Percentiles rank a stretch among this genome's conserved stretches.
phyloP scores from a whole-genome alignment of 2,113 vertebrate genomes.

The Pachyramphus minor region DNA sequence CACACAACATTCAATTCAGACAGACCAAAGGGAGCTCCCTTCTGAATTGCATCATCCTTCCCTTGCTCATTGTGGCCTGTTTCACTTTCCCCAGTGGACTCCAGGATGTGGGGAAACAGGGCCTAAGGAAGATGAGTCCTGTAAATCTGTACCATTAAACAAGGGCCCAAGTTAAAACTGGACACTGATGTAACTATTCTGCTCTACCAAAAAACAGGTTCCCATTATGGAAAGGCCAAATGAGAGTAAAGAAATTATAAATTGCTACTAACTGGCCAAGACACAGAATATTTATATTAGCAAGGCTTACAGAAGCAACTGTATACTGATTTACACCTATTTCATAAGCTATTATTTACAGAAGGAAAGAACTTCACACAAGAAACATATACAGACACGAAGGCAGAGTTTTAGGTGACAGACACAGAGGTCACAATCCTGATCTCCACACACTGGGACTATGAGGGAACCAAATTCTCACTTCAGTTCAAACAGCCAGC shows the following conservation, averaged over 20 bases:
- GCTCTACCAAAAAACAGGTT: not conserved
- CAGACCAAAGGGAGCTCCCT: not conserved
- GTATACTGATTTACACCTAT: not conserved
- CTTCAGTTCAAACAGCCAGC: not conserved
- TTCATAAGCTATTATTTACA: not conserved
- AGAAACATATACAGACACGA: not conserved
- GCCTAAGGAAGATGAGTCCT: not conserved
- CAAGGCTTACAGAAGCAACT: not conserved
- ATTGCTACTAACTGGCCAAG: not conserved
- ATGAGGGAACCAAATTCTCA: not conserved
- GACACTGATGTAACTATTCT: not conserved
- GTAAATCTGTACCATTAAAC: not conserved
- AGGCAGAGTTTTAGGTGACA: not conserved
- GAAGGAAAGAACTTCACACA: not conserved
- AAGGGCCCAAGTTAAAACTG: not conserved
- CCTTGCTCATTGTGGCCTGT: fast-evolving
- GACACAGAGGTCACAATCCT: not conserved
- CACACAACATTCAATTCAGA: not conserved
- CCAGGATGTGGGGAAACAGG: not conserved
- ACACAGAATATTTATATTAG: not conserved
- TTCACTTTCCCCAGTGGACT: not conserved
- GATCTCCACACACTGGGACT: not conserved
- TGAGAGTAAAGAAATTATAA: not conserved
- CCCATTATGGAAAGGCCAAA: not conserved
- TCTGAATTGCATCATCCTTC: not conserved